phyloP scores from a whole-genome alignment of 64 coral and sea anemone species.

The Pachyseris speciosa region DNA sequence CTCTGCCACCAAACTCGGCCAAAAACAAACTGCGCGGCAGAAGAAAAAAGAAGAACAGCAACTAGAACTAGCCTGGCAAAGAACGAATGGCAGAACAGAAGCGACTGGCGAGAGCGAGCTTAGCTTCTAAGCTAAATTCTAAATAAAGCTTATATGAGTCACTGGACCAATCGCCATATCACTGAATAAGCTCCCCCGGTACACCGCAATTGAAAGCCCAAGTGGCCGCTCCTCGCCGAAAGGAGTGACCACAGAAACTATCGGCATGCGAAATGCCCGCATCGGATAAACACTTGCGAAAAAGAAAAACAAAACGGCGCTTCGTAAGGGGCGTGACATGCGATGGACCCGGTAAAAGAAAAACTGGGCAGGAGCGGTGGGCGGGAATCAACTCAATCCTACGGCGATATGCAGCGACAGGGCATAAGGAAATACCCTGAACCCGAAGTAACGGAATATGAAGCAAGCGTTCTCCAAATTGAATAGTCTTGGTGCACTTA shows the following conservation, averaged over 20 bases:
- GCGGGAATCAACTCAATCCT: slow-evolving; percentile 24
- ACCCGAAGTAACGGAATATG: slow-evolving; percentile 30
- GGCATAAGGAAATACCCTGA: neutral
- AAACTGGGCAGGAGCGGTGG: neutral
- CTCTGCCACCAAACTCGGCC: neutral
- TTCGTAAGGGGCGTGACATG: neutral
- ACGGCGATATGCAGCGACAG: slow-evolving; percentile 1
- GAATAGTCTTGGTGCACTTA: slow-evolving; percentile 31
- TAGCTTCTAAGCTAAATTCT: neutral
- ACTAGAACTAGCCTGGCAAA: neutral
- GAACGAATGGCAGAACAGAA: neutral
- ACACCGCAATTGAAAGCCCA: slow-evolving; percentile 38
- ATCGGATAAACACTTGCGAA: neutral
- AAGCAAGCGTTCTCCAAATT: neutral
- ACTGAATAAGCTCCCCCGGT: slow-evolving; percentile 50
- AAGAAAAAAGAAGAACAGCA: neutral
- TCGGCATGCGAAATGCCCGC: neutral
- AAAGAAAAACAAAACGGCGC: neutral
- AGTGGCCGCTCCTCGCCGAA: slow-evolving; percentile 13
- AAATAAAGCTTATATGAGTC: slow-evolving; percentile 33
- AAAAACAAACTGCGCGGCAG: neutral
- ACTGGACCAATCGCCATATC: slow-evolving; percentile 40
- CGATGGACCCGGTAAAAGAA: neutral
- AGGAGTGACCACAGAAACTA: slow-evolving; percentile 12
- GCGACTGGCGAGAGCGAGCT: neutral